phyloP scores from a whole-genome alignment of 2,888 invertebrate species.

The Escarpia spicata region DNA sequence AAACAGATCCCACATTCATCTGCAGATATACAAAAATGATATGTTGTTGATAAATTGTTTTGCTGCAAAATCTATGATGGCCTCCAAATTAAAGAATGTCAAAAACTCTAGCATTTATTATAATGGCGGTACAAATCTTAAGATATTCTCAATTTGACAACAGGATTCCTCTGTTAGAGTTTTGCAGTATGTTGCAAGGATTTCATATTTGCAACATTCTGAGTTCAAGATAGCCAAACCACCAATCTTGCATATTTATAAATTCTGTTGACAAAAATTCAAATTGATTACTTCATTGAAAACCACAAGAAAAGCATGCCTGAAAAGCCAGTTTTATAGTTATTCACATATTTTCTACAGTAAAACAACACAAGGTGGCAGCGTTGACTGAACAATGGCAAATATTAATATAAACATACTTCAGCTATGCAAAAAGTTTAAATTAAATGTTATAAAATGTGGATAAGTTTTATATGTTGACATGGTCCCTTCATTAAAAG shows the following conservation, averaged over 20 bases:
- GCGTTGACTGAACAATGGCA: background rate
- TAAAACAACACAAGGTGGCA: background rate
- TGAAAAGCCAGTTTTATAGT: background rate
- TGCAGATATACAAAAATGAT: background rate
- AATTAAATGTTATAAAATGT: background rate
- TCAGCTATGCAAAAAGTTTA: background rate
- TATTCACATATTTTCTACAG: background rate
- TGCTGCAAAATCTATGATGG: too few species aligned
- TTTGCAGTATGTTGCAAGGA: too few species aligned
- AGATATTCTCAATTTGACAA: background rate
- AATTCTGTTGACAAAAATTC: background rate
- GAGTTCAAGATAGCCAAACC: too few species aligned
- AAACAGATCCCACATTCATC: background rate
- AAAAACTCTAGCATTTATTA: too few species aligned
- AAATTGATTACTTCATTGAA: background rate
- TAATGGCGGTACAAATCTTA: background rate
- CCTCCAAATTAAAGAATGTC: too few species aligned
- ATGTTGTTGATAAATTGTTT: too few species aligned
- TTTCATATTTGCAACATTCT: too few species aligned
- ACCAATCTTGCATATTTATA: background rate
- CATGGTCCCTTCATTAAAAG: background rate
- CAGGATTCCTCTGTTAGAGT: too few species aligned
- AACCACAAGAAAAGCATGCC: background rate
- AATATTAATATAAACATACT: background rate
- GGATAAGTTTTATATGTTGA: background rate